phyloP scores from a whole-genome alignment of 2,888 invertebrate species.

The Hypena proboscidalis region DNA sequence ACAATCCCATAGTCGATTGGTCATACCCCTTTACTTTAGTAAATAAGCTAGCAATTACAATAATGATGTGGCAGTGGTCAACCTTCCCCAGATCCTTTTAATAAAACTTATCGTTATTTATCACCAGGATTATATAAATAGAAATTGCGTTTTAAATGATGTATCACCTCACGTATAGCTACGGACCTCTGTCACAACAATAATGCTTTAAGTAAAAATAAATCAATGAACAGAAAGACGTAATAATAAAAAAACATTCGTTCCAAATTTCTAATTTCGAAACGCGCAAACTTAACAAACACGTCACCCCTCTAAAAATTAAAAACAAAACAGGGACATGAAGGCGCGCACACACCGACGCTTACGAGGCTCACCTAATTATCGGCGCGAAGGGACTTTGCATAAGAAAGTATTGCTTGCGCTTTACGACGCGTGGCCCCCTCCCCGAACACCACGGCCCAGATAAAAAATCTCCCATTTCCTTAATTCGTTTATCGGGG shows the following conservation, averaged over 20 bases:
- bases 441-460: slow-evolving; percentile 61
- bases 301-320: slow-evolving; percentile 61
- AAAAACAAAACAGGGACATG: slow-evolving; percentile 74
- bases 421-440: slow-evolving; percentile 81
- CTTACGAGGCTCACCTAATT: slow-evolving; percentile 71
- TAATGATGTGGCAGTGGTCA: too few species aligned
- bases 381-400: slow-evolving; percentile 80
- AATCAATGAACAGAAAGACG: too few species aligned
- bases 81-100: too few species aligned
- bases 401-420: slow-evolving; percentile 84
- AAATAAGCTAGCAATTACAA: too few species aligned
- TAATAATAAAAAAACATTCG: slow-evolving; percentile 1
- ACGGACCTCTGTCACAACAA: too few species aligned
- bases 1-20: too few species aligned
- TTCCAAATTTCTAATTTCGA: slow-evolving; percentile 19
- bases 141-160: too few species aligned
- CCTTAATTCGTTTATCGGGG: slow-evolving; percentile 86
- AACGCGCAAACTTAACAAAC: slow-evolving; percentile 46
- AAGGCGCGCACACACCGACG: slow-evolving; percentile 65
- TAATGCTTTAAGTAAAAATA: too few species aligned
- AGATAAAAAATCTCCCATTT: slow-evolving; percentile 86
- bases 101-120: too few species aligned
- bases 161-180: too few species aligned
- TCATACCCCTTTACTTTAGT: too few species aligned
- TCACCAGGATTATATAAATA: too few species aligned